Conservation (phyloP, 2,113 vertebrate species). For the Hystrix cristata region DNA sequence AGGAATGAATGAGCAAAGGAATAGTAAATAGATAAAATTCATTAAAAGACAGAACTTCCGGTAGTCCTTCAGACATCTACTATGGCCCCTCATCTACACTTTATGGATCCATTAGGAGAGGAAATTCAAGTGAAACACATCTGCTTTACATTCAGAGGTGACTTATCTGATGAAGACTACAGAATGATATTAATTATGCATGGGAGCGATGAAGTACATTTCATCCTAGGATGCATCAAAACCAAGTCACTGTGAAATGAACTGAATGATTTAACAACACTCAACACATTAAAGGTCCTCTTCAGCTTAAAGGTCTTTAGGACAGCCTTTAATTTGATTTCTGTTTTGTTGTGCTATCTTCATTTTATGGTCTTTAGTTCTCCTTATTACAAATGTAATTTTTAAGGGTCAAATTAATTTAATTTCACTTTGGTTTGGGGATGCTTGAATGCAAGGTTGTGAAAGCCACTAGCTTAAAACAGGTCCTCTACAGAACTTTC, state of each 20-base stretch:
- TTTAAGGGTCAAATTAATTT: constrained; percentile 86
- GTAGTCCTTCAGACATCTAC: not conserved
- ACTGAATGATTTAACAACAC: constrained; percentile 82
- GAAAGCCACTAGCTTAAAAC: constrained; percentile 76
- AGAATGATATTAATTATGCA: constrained; percentile 82
- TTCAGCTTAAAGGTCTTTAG: constrained; percentile 81
- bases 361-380: constrained; percentile 85
- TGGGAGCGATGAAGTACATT: constrained; percentile 69
- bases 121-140: constrained; percentile 55
- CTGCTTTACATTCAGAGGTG: constrained; percentile 70
- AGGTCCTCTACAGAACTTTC: constrained; percentile 65
- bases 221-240: constrained; percentile 77
- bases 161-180: constrained; percentile 77
- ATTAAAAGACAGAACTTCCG: not conserved
- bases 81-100: not conserved
- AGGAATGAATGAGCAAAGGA: not conserved
- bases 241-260: constrained; percentile 85
- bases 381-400: constrained; percentile 84
- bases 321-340: constrained; percentile 82
- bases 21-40: not conserved
- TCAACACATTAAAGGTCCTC: constrained; percentile 72
- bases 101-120: not conserved
- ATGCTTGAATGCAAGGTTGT: constrained; percentile 79
- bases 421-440: constrained; percentile 82
- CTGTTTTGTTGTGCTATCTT: constrained; percentile 82